A percentile compares a stretch with the other conserved stretches of the same genome.
phyloP scores from a whole-genome alignment of 2,888 invertebrate species.

The Drosophila conformis region DNA sequence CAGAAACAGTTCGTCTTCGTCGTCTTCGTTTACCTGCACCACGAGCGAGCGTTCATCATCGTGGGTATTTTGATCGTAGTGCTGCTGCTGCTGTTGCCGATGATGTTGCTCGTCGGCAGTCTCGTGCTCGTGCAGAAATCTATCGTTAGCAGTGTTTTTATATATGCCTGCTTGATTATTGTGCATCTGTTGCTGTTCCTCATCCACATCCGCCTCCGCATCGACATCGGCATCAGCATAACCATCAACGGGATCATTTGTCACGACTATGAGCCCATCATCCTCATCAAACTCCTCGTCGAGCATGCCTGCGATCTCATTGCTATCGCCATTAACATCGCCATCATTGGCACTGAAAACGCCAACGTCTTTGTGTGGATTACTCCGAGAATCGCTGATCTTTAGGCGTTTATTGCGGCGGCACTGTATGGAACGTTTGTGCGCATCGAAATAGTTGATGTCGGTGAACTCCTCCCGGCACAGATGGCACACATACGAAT shows the following conservation, averaged over 20 bases:
- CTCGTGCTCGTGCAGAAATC: slow-evolving; percentile 27
- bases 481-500: slow-evolving; percentile 72
- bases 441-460: slow-evolving; percentile 81
- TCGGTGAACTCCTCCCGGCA: slow-evolving; percentile 82
- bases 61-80: slow-evolving; percentile 40
- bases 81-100: slow-evolving; percentile 17
- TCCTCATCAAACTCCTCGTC: slow-evolving; percentile 71
- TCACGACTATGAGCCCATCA: slow-evolving; percentile 54
- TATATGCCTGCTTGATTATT: slow-evolving; percentile 6
- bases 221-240: slow-evolving; percentile 1
- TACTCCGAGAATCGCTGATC: slow-evolving; percentile 11
- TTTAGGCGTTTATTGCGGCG: slow-evolving; percentile 77
- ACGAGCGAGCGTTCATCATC: slow-evolving; percentile 45
- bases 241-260: slow-evolving; percentile 8
- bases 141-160: slow-evolving; percentile 24
- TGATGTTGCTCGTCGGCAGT: slow-evolving; percentile 9
- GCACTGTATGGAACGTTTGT: slow-evolving; percentile 82
- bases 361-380: neutral
- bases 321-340: slow-evolving; percentile 8
- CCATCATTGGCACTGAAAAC: slow-evolving; percentile 2
- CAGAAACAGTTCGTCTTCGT: slow-evolving; percentile 45
- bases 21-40: slow-evolving; percentile 32
- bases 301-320: slow-evolving; percentile 32
- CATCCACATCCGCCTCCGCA: neutral
- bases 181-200: neutral